These are phyloP conservation scores for Myotis brandtii DNA, from an alignment of 2,113 vertebrate genomes.

Conservation along the genomic window DNA sequence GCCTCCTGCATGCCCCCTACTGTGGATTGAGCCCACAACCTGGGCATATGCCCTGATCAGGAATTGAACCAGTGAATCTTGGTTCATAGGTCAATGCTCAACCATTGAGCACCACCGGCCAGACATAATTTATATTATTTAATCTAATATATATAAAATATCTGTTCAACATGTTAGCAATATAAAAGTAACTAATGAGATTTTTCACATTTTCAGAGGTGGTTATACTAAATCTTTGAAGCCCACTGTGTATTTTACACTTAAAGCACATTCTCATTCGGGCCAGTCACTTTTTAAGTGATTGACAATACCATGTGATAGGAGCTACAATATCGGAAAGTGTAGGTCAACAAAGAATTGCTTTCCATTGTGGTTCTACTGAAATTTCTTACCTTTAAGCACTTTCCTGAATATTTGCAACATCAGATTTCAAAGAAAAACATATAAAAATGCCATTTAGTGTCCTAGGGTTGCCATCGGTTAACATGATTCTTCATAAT, in stretches of 20 bases:
- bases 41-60: too few relatives aligned
- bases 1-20: too few relatives aligned
- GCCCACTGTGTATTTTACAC: not conserved
- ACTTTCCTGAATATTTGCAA: constrained; percentile 14
- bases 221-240: not conserved
- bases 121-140: constrained; percentile 13
- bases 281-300: not conserved
- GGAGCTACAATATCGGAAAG: not conserved
- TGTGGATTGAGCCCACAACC: too few relatives aligned
- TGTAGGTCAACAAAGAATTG: not conserved
- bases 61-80: too few relatives aligned
- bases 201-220: not conserved
- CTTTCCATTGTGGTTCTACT: constrained; percentile 3
- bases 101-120: too few relatives aligned
- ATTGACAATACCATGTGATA: not conserved
- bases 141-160: not conserved
- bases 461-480: not conserved
- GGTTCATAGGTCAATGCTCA: too few relatives aligned
- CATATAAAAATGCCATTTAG: constrained; percentile 9
- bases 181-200: not conserved
- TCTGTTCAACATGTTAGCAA: constrained; percentile 4
- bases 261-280: not conserved
- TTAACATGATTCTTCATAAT: not conserved
- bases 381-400: not conserved
- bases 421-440: constrained; percentile 25